Base-by-base conservation (phyloP, 2,797 vertebrate species). In the Smutsia temminckii region DNA sequence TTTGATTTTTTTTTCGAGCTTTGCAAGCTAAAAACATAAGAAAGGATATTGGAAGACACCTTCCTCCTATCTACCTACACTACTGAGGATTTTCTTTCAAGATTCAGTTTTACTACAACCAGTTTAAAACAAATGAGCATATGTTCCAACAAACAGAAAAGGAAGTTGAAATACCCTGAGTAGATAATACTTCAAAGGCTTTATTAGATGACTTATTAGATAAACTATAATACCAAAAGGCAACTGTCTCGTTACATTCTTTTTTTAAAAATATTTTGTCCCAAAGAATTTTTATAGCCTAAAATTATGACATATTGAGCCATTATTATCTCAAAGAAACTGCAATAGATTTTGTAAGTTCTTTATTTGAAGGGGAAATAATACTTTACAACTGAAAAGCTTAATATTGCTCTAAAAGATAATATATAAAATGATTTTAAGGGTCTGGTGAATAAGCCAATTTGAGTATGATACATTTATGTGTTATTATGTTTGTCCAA, bases 361-460 rank as follows among this genome's bases (percentile, higher is more conserved):
- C 34, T 83, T 91, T 14, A 66, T 61, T 53, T 53, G 61, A 6
- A 92, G 13, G 6, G 93, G 34, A 27, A 46, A 86, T 8, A 88
- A 92, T 34, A 77, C 2, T 42, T 81, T 85, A 14, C 7, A 81
- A 49, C 3, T 83, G 2, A 92, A 95, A 93, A 95, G 13, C 12
- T 89, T 83, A 92, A 59, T 59, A 83, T 1, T 78, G 12, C 4
- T 77, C 42, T 79, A 68, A 59, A 80, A 91, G 32, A 86, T 6
- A 90, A 42, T 37, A 89, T 37, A 51, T 46, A 79, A 89, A 95
- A 63, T 87, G 51, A 94, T 68, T 80, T 72, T 93, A 84, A 83
- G 13, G 90, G 32, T 55, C 23, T 79, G 66, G 46, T 91, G 63
- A 88, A 87, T 80, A 80, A 87, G 87, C 46, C 49, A 90, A 57